These are phyloP conservation scores for Plecturocebus donacophilus DNA, from an alignment of 2,113 vertebrate species.

Conservation along the genomic window DNA sequence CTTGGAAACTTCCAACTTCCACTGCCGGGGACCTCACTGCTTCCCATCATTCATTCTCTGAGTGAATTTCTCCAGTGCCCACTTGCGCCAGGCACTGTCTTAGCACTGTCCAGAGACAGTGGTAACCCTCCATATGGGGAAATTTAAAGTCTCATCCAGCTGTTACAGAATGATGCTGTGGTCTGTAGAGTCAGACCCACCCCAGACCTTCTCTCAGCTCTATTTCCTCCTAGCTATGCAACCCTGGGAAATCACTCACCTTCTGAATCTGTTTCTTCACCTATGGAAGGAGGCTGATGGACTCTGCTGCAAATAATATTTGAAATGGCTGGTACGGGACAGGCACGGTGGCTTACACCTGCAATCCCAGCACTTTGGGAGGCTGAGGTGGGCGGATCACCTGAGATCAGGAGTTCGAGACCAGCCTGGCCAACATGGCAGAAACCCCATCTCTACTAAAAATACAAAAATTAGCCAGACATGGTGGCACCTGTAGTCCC, in stretches of 20 bases:
- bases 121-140: fast-evolving
- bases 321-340: background rate
- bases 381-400: no score
- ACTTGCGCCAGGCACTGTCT: no score
- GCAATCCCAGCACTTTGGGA: no score
- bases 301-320: background rate
- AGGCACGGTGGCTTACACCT: no score
- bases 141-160: background rate
- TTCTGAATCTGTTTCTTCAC: background rate
- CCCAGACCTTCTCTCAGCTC: background rate
- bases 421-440: no score
- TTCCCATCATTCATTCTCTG: background rate
- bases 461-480: no score
- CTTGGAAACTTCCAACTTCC: background rate
- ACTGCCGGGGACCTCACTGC: fast-evolving
- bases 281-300: background rate
- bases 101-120: background rate
- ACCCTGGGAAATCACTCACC: background rate
- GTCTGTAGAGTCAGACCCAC: background rate
- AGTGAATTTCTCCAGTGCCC: background rate
- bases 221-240: no score
- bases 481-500: no score
- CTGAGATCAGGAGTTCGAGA: no score
- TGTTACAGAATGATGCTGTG: fast-evolving
- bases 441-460: no score